Conservation (phyloP, 2,888 invertebrate genomes). For the Caenorhabditis zanzibari region DNA sequence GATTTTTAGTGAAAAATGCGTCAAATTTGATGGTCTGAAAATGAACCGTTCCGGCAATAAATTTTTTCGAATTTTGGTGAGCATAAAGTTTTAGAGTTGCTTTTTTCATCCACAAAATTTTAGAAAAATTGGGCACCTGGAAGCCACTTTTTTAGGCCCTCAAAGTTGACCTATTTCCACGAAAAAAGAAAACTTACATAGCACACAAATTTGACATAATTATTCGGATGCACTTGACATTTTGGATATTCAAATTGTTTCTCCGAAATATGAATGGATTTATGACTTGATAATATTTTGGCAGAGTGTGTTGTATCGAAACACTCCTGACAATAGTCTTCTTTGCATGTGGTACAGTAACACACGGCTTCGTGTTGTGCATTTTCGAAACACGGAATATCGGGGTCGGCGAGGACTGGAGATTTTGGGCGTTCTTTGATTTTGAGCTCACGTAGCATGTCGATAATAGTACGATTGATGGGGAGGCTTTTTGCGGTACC, state of each 20-base stretch:
- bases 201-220: not conserved
- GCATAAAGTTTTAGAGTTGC: no score
- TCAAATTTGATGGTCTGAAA: no score
- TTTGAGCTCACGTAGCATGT: not conserved
- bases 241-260: not conserved
- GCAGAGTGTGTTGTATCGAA: not conserved
- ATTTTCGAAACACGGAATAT: slow-evolving; percentile 4
- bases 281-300: not conserved
- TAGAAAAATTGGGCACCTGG: no score
- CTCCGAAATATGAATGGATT: not conserved
- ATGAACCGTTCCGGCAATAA: no score
- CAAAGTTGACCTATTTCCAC: no score
- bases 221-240: not conserved
- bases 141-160: no score
- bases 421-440: not conserved
- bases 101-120: no score
- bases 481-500: not conserved
- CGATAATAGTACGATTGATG: not conserved
- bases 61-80: no score
- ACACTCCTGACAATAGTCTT: slow-evolving; percentile 1
- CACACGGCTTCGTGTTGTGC: not conserved
- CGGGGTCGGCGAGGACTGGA: not conserved
- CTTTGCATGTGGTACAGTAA: not conserved
- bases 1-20: no score
- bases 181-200: not conserved